Base-by-base conservation (phyloP, 1,140 invertebrate species). In the Listronotus bonariensis region DNA sequence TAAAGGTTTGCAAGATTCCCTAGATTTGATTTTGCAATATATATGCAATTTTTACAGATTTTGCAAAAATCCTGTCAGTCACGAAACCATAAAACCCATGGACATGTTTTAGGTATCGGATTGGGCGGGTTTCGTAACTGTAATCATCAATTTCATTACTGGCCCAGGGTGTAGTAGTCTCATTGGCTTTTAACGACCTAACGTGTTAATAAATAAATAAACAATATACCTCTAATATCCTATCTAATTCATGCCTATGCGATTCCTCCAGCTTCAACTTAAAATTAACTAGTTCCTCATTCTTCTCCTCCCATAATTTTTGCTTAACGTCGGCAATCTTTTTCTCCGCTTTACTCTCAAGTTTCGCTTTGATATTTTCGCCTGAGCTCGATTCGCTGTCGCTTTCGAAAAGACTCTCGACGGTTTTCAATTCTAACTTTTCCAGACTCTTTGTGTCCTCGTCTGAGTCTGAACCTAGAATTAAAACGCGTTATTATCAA, bases 171-270 rank as follows among this genome's bases (percentile, higher is more conserved):
- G n/a, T n/a, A n/a, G n/a, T n/a, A n/a, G n/a, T n/a, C n/a, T n/a
- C n/a, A n/a, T n/a, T n/a, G n/a, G n/a, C n/a, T n/a, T n/a, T n/a
- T n/a, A n/a, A n/a, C n/a, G n/a, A n/a, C n/a, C n/a, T n/a, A n/a
- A n/a, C n/a, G n/a, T n/a, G n/a, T n/a, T n/a, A n/a, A n/a, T n/a
- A n/a, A n/a, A n/a, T n/a, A n/a, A n/a, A n/a, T n/a, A n/a, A n/a
- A n/a, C n/a, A n/a, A n/a, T n/a, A 26, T 34, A 62, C 59, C 15
- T 72, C 49, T 65, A 84, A 71, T 11, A 85, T 82, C 69, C 83
- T 77, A 67, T 87, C 81, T 45, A 87, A 66, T 54, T 82, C 79
- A 17, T 70, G 65, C 51, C 82, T 82, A 65, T 87, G 82, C 36
- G 83, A 83, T 34, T 81, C 78, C 20, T 82, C 76, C 6, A 85